Evolutionary conservation across 2,113 vertebrate species (phyloP).

Genomic region (Tursiops truncatus): DNA sequence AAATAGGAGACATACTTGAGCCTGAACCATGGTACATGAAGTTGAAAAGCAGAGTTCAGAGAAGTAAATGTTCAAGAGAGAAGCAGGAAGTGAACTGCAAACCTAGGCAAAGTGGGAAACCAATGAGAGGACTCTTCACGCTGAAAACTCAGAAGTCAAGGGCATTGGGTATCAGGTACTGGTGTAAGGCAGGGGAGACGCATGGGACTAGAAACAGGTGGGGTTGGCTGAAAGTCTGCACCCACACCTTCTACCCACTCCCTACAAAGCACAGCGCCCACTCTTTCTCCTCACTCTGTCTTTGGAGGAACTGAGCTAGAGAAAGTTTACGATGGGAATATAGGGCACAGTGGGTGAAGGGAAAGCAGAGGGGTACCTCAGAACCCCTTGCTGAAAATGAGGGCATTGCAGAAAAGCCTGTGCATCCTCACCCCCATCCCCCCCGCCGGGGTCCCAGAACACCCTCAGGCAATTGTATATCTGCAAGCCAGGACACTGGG

Average conservation of each 20-base stretch:
- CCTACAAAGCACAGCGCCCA: background rate
- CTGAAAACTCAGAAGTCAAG: background rate
- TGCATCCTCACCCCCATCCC: fast-evolving
- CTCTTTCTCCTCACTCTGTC: background rate
- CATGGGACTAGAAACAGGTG: fast-evolving
- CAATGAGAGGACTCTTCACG: background rate
- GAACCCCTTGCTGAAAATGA: background rate
- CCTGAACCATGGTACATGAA: background rate
- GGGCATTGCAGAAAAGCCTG: background rate
- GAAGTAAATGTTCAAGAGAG: background rate
- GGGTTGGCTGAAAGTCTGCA: background rate
- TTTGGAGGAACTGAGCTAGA: background rate
- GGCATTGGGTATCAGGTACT: fast-evolving
- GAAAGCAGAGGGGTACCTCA: background rate
- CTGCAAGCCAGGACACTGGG: background rate
- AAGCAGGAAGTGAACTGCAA: background rate
- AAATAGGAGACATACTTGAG: background rate
- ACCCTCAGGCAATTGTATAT: background rate
- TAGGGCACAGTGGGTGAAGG: background rate
- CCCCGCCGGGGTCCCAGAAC: background rate
- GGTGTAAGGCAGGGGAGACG: too few relatives aligned
- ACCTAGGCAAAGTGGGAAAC: fast-evolving
- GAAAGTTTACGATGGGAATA: background rate
- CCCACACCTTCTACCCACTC: too few relatives aligned
- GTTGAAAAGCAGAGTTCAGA: background rate